Evolutionary conservation across 2,113 vertebrate genomes (phyloP), one percentile per base, ranked within the genome.

Genomic region (Crotalus tigris): DNA sequence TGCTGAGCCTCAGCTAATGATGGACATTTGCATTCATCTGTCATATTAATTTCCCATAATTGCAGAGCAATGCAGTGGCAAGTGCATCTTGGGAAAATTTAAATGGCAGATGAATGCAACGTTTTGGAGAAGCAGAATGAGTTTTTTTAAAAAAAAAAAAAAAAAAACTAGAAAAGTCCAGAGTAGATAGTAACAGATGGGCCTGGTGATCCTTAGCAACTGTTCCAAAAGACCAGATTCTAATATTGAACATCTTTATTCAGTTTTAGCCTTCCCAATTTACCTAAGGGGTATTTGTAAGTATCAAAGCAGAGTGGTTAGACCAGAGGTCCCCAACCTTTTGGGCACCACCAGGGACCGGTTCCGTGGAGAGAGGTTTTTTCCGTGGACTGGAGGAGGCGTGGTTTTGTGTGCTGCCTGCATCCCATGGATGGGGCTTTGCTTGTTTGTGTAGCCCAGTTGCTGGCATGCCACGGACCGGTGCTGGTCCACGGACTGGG

Each of bases 301-400:
- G 57, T 33, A 26, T 89, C 33, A 51, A 51, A 51, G 49, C 49
- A 51, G 49, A 51, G 49, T 51, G 49, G 49, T 51, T 51, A 51
- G 49, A 51, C 49, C 49, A 10, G 49, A 51, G 49, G 49, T 51
- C 49, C 49, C 49, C 49, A 51, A 10, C 7, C 1, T 9, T 51
- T 51, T 51, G 49, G 49, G 0, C 8, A 51, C 8, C 49, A 51
- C 49, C 49, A 51, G 49, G 49, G 1, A 51, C 49, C 0, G 49
- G 49, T 51, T 51, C 49, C 0, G 49, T 51, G 49, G 7, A 51
- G 49, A 51, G 49, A 51, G 49, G 49, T 51, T 51, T 51, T 51
- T 51, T 9, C 49, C 8, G 1, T 51, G 49, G 49, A 51, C 8
- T 0, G 1, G 1, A 51, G 0, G 1, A 7, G 8, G 49, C 49